Evolutionary conservation across 2,797 vertebrate species (phyloP), one percentile per base, ranked within the genome.

Genomic region (Lagocephalus sceleratus): DNA sequence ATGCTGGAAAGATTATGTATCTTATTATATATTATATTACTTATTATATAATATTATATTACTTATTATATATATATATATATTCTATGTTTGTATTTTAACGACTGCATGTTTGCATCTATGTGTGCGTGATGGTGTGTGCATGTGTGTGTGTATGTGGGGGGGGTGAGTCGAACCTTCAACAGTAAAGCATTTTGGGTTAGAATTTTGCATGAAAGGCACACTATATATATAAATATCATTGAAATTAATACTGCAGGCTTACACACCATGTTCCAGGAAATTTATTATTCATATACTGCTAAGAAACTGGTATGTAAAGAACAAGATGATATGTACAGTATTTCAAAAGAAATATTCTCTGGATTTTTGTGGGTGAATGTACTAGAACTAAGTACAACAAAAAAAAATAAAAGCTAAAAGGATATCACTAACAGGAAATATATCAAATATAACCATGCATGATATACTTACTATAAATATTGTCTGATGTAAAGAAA

Each of bases 361-460:
- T 54, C 69, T 78, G 66, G 78, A 73, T 81, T 75, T n/a, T 78
- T 63, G 63, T 72, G 79, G 63, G 54, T 68, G 55, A 71, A 55
- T 54, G 57, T 71, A 71, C 45, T 84, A 87, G 78, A 82, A 84
- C 68, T 64, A 63, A 84, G 26, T 83, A 83, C 70, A 74, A 76
- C 54, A 40, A 70, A 85, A 92, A 40, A 70, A 85, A 92, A 89
- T 87, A 82, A 90, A 80, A 82, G 29, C 29, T 29, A 29, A 29
- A 29, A 29, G 11, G 9, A 29, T 29, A 8, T 29, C 9, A 11
- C 29, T 10, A 29, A 29, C 86, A 86, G 90, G 91, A 90, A 83
- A 58, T 92, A 81, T 80, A 90, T 88, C 77, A 86, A 89, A 91
- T 90, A 88, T 93, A 95, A 88, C 84, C 95, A 98, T 98, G 95